Percentiles rank a stretch among this genome's conserved stretches.
phyloP scores from a whole-genome alignment of 2,888 invertebrate species.

The Eucera pruinosa region DNA sequence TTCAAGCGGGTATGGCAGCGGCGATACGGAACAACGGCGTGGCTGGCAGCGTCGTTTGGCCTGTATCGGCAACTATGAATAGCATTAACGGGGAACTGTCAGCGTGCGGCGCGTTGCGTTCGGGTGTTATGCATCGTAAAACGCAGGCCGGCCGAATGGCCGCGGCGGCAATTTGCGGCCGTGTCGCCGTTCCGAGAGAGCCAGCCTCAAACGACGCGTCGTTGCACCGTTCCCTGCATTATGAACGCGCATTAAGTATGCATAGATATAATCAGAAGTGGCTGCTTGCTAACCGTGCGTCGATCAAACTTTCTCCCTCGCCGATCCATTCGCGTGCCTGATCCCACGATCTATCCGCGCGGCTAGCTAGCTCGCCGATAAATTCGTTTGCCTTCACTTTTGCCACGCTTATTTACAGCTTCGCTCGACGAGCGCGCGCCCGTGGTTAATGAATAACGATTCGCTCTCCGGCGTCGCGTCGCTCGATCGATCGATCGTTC shows the following conservation, averaged over 20 bases:
- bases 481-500: conserved; percentile 44
- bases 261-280: conserved; percentile 48
- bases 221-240: conserved; percentile 26
- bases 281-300: conserved; percentile 26
- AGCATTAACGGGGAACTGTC: conserved; percentile 41
- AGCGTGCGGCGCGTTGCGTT: no score
- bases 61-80: conserved; percentile 43
- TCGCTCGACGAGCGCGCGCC: conserved; percentile 47
- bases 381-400: conserved; percentile 20
- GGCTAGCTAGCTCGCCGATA: no score
- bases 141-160: conserved; percentile 24
- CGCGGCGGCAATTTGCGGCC: conserved; percentile 41
- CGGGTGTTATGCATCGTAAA: conserved; percentile 34
- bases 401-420: conserved; percentile 6
- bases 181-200: conserved; percentile 28
- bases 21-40: conserved; percentile 2
- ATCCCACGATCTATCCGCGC: neutral
- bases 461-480: conserved; percentile 75
- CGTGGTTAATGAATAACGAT: conserved; percentile 79
- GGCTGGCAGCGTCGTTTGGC: no score
- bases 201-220: conserved; percentile 26
- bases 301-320: conserved; percentile 35
- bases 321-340: neutral
- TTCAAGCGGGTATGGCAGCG: neutral
- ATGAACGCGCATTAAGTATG: conserved; percentile 53